Conservation (phyloP, 2,797 vertebrate genomes). For the Danio albolineatus region DNA sequence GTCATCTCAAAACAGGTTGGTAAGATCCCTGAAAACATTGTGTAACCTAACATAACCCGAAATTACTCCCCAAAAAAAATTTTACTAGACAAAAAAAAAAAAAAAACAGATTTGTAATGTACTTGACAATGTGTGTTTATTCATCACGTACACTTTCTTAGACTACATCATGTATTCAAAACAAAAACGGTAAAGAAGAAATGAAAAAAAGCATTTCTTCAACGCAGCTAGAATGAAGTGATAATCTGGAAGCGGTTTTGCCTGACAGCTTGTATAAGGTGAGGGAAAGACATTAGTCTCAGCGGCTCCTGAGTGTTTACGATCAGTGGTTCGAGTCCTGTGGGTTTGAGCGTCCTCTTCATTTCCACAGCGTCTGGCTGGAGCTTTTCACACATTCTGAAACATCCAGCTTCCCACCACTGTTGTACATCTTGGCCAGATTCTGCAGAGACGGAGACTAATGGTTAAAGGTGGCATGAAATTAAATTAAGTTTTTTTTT, state of each 20-base stretch:
- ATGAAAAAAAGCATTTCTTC: not conserved
- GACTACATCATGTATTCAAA: slow-evolving; percentile 19
- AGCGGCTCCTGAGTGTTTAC: not conserved
- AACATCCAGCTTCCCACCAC: slow-evolving; percentile 86
- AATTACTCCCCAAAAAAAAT: too few relatives aligned
- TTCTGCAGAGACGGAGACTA: slow-evolving; percentile 77
- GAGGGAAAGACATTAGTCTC: too few relatives aligned
- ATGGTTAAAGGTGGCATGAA: too few relatives aligned
- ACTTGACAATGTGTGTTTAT: slow-evolving; percentile 43
- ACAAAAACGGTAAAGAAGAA: not conserved
- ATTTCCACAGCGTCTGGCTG: slow-evolving; percentile 63
- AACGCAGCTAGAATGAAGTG: not conserved
- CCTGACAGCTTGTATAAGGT: not conserved
- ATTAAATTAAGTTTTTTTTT: too few relatives aligned
- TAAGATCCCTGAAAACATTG: too few relatives aligned
- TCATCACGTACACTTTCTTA: slow-evolving; percentile 26
- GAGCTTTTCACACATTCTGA: slow-evolving; percentile 85
- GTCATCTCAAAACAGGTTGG: too few relatives aligned
- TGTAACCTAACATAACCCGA: too few relatives aligned
- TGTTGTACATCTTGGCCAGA: slow-evolving; percentile 92
- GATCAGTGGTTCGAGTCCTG: slow-evolving; percentile 4
- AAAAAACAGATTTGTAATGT: slow-evolving; percentile 1
- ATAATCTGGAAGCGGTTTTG: not conserved
- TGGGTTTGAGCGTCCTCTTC: slow-evolving; percentile 19
- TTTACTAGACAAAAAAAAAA: too few relatives aligned